Percentiles rank a stretch among this genome's conserved stretches.
Conservation (phyloP, 2,888 invertebrate genomes). For the Bedellia somnulentella region DNA sequence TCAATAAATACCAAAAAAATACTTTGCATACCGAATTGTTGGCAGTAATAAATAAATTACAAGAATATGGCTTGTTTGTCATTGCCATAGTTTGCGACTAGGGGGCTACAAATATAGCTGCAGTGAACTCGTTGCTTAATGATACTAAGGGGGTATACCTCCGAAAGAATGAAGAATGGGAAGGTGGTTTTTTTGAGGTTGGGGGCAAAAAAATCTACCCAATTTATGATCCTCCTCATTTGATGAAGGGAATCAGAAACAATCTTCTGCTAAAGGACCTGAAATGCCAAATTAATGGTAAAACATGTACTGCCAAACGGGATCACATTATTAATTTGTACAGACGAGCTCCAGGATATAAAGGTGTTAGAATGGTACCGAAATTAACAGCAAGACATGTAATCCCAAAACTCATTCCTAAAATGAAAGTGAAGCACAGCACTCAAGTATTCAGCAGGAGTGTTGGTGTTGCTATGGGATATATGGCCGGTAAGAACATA, state of each 20-base stretch:
- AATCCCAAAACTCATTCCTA: conserved; percentile 8
- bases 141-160: conserved; percentile 6
- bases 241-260: conserved; percentile 9
- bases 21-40: too few species aligned
- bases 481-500: not conserved
- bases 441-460: conserved; percentile 10
- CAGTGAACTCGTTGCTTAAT: conserved; percentile 5
- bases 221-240: conserved; percentile 7
- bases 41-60: too few species aligned
- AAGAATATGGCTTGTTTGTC: too few species aligned
- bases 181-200: conserved; percentile 4
- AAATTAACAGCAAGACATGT: conserved; percentile 10
- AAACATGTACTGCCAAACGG: conserved; percentile 8
- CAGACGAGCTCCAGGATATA: conserved; percentile 6
- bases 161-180: conserved; percentile 2
- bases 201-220: conserved; percentile 6
- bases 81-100: conserved; percentile 8
- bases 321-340: conserved; percentile 7
- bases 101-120: conserved; percentile 7
- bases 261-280: conserved; percentile 9
- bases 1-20: too few species aligned
- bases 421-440: conserved; percentile 11
- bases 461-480: conserved; percentile 6
- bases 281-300: conserved; percentile 6
- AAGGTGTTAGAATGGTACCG: conserved; percentile 6